phyloP scores from a whole-genome alignment of 2,797 vertebrate species.

The Meriones psammophilus region DNA sequence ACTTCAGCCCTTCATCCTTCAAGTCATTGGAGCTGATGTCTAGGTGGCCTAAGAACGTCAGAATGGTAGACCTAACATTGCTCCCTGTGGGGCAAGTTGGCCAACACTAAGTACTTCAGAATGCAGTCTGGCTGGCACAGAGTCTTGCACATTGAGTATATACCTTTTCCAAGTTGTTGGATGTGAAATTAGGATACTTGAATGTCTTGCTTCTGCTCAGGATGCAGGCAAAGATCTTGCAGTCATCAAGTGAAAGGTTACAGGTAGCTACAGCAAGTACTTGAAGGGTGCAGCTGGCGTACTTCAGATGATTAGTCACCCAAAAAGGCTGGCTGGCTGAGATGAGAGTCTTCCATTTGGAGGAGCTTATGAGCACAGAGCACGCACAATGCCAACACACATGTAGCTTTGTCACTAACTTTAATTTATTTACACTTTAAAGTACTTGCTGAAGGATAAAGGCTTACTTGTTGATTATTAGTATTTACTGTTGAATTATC shows the following conservation, averaged over 20 bases:
- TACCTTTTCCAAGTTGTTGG: background rate
- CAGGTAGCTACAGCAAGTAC: background rate
- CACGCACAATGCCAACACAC: background rate
- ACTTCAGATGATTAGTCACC: constrained; percentile 16
- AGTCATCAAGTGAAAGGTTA: background rate
- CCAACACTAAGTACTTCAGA: background rate
- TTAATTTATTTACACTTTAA: background rate
- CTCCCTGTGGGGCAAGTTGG: background rate
- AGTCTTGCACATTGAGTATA: background rate
- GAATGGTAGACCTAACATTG: background rate
- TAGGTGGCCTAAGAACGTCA: constrained; percentile 9
- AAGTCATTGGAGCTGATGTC: constrained; percentile 60
- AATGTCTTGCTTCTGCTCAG: constrained; percentile 12
- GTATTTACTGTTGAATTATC: too few species aligned
- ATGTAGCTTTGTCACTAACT: background rate
- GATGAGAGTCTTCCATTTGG: background rate
- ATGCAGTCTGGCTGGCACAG: background rate
- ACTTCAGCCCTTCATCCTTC: background rate
- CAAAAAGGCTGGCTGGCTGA: fast-evolving
- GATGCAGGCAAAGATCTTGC: background rate
- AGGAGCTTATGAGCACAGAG: background rate
- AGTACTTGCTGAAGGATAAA: background rate
- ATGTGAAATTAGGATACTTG: background rate
- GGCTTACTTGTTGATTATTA: background rate
- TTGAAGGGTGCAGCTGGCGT: background rate